These are phyloP conservation scores for Dreissena polymorpha DNA, from an alignment of 1,140 invertebrate genomes.

Conservation along the genomic window DNA sequence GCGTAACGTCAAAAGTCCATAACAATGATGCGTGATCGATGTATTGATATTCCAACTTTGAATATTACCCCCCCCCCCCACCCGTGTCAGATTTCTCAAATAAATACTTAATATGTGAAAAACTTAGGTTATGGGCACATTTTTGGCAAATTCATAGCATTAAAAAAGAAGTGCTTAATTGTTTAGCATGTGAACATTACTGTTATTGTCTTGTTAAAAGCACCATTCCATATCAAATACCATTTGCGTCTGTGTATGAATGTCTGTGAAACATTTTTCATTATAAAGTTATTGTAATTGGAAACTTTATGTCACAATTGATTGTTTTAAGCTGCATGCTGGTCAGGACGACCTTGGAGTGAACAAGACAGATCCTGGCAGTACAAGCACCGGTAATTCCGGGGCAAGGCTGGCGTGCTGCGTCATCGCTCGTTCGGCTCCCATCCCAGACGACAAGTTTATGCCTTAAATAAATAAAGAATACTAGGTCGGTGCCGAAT, in stretches of 20 bases:
- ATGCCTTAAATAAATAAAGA: background rate
- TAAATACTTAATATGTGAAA: too few relatives aligned
- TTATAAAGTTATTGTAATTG: background rate
- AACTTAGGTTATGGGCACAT: too few relatives aligned
- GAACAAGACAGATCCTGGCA: constrained; percentile 76
- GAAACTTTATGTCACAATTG: too few relatives aligned
- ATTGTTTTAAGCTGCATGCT: constrained; percentile 75
- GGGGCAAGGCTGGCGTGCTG: constrained; percentile 82
- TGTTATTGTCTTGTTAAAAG: background rate
- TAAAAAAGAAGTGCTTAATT: background rate
- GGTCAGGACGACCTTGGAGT: constrained; percentile 81
- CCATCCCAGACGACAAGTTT: background rate
- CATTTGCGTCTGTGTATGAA: background rate
- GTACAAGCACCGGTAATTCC: constrained; percentile 81
- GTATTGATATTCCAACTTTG: too few relatives aligned
- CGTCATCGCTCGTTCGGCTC: constrained; percentile 46
- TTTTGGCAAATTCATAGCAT: too few relatives aligned
- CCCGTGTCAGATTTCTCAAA: too few relatives aligned
- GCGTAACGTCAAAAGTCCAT: too few relatives aligned
- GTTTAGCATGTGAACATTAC: background rate
- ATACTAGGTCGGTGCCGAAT: too few relatives aligned
- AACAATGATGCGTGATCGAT: too few relatives aligned
- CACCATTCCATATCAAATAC: background rate
- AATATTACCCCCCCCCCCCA: too few relatives aligned
- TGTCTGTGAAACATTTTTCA: background rate